A percentile compares a stretch with the other conserved stretches of the same genome.
Conservation (phyloP, 2,797 vertebrate species). For the Halcyon smyrnensis region DNA sequence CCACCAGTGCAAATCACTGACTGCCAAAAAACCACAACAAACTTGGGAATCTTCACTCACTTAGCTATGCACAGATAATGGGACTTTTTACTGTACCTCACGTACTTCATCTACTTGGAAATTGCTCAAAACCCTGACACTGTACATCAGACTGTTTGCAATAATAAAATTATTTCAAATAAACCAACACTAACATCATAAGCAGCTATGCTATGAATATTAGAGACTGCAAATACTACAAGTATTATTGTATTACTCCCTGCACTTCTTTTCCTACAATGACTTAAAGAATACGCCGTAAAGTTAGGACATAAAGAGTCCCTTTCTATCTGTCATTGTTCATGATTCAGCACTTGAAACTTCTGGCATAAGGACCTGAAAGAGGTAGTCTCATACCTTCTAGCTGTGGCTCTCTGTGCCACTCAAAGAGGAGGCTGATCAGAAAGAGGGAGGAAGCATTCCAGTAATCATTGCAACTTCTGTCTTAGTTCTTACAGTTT, state of each 20-base stretch:
- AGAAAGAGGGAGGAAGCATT: not conserved
- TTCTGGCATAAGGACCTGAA: not conserved
- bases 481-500: not conserved
- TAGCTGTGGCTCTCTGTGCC: not conserved
- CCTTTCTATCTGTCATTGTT: not conserved
- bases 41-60: not conserved
- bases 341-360: not conserved
- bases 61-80: not conserved
- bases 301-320: not conserved
- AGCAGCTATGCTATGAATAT: not conserved
- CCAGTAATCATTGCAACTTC: not conserved
- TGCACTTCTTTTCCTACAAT: not conserved
- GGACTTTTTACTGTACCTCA: not conserved
- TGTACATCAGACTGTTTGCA: not conserved
- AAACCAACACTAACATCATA: not conserved
- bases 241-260: not conserved
- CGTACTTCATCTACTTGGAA: not conserved
- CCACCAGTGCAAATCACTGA: not conserved
- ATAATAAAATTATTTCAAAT: not conserved
- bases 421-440: not conserved
- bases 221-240: not conserved
- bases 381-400: not conserved
- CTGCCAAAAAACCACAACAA: not conserved
- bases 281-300: not conserved
- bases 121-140: not conserved